Conservation (phyloP, 2,888 invertebrate species). For the Drosophila monieri region DNA sequence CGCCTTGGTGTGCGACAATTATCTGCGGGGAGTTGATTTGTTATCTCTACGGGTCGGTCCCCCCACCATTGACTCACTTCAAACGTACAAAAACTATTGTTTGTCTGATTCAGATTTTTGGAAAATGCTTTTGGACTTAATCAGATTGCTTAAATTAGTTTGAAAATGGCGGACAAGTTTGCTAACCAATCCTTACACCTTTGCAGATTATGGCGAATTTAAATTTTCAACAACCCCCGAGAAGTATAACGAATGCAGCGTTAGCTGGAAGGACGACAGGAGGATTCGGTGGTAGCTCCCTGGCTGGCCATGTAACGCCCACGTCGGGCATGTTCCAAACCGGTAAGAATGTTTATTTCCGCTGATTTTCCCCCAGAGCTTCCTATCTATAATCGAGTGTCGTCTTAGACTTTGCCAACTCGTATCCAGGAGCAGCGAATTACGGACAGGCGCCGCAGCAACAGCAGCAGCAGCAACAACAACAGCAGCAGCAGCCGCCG, state of each 20-base stretch:
- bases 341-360: conserved; percentile 75
- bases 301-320: conserved; percentile 91
- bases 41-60: conserved; percentile 10
- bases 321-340: conserved; percentile 87
- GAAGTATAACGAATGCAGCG: conserved; percentile 93
- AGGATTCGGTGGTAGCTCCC: conserved; percentile 87
- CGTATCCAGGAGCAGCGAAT: conserved; percentile 83
- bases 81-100: not conserved
- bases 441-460: conserved; percentile 85
- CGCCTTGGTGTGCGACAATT: conserved; percentile 21
- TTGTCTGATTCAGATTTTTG: conserved; percentile 7
- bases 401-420: conserved; percentile 57
- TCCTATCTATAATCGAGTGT: conserved; percentile 3
- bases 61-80: conserved; percentile 17
- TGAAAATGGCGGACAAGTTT: too few species aligned
- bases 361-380: not conserved
- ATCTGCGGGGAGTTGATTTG: conserved; percentile 18
- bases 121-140: not conserved
- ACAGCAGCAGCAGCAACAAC: conserved; percentile 78
- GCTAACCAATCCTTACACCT: not conserved
- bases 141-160: not conserved
- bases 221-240: conserved; percentile 94
- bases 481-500: conserved; percentile 84
- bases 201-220: conserved; percentile 95
- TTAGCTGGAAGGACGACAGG: conserved; percentile 87